Conservation (phyloP, 2,797 vertebrate species). For the Amazonetta brasiliensis region DNA sequence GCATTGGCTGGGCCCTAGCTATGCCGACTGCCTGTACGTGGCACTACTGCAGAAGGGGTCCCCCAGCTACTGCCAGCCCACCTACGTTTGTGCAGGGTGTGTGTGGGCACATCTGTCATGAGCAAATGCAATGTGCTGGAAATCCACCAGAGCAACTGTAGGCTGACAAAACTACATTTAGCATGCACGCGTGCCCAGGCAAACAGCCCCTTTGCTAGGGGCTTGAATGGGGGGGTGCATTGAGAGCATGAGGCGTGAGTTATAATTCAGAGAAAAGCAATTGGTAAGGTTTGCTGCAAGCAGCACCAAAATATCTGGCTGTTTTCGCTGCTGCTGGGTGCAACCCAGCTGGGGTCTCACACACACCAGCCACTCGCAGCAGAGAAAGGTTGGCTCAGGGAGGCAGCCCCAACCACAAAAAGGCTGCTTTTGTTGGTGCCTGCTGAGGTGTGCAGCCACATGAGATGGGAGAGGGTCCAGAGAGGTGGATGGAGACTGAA, state of each 20-base stretch:
- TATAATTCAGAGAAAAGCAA: not conserved
- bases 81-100: not conserved
- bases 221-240: not conserved
- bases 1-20: not conserved
- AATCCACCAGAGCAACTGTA: not conserved
- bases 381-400: not conserved
- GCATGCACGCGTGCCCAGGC: no score
- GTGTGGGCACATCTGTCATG: fast-evolving
- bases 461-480: slow-evolving; percentile 36
- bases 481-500: slow-evolving; percentile 56
- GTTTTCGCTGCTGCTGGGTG: no score
- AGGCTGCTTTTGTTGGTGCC: no score
- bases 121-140: not conserved
- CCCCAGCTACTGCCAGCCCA: not conserved
- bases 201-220: not conserved
- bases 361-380: fast-evolving
- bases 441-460: slow-evolving; percentile 51
- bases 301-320: not conserved
- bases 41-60: not conserved
- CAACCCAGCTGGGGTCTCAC: not conserved
- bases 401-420: no score
- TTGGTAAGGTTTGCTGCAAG: not conserved
- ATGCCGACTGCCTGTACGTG: not conserved
- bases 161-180: not conserved
- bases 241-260: not conserved